These are phyloP conservation scores for Notarius quadriscutis DNA, from an alignment of 2,113 vertebrate genomes.

Conservation along the genomic window DNA sequence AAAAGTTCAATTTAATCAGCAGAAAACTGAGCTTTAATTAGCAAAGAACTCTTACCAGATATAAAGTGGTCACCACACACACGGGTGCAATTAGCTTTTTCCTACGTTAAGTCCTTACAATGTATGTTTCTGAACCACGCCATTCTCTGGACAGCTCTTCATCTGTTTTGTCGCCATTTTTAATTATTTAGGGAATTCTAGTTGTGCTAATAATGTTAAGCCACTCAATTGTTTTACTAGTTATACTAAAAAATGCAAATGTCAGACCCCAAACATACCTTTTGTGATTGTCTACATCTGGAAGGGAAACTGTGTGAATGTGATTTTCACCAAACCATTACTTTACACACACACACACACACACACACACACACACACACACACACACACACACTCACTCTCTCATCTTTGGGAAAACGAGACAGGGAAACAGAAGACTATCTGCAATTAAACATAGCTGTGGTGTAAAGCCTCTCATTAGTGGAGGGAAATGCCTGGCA, in stretches of 20 bases:
- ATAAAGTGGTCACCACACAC: no score
- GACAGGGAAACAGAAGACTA: constrained; percentile 29
- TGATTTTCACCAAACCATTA: constrained; percentile 3
- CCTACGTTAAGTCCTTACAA: no score
- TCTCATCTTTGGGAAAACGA: constrained; percentile 15
- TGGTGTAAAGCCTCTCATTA: constrained; percentile 42
- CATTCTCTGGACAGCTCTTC: no score
- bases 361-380: not conserved
- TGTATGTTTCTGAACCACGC: no score
- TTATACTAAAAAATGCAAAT: not conserved
- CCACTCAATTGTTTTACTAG: not conserved
- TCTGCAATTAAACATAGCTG: constrained; percentile 55
- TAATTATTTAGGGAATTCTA: no score
- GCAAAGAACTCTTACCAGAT: no score
- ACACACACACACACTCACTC: not conserved
- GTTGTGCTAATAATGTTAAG: not conserved
- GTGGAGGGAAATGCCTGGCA: constrained; percentile 39
- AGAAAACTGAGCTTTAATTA: no score
- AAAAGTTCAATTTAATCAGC: no score
- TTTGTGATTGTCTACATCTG: not conserved
- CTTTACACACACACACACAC: not conserved
- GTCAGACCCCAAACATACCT: not conserved
- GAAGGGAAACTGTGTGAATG: not conserved
- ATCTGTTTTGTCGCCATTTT: no score
- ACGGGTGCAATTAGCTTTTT: no score